Evolutionary conservation across 2,113 vertebrate genomes (phyloP), one percentile per base, ranked within the genome.

Genomic region (Hassar affinis): DNA sequence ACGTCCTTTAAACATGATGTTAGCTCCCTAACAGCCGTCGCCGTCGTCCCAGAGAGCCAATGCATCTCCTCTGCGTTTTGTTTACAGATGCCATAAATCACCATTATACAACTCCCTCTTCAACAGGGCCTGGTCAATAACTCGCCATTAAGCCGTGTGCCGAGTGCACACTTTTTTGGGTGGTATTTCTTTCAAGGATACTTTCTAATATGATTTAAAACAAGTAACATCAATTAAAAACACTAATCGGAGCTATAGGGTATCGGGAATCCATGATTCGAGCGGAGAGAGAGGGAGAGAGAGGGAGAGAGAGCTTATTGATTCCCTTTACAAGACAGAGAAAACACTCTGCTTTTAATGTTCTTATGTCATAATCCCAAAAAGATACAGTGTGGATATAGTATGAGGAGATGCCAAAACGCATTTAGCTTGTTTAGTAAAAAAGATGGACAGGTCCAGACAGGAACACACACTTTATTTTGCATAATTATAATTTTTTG

Each of bases 131-230:
- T 38, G 81, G 81, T 88, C 88, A 85, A 89, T 89, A 89, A 49
- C 54, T 54, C 20, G 42, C 85, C 88, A 87, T 89, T 86, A 89
- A 49, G 83, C 64, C 49, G 45, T 85, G 83, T 85, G 78, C 57
- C 27, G 66, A 35, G 11, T 45, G 9, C 27, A 62, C 69, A 78
- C 78, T 51, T 78, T 82, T 87, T 47, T 75, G 27, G 45, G 10
- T 42, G 35, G 59, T 68, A 81, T 57, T 83, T 84, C 80, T 79
- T 82, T 85, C 64, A 86, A 38, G 78, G 64, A 49, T 79, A 78
- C 83, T 88, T 77, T 71, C 84, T 71, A 81, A 84, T 62, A 81
- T 81, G 78, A 88, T 89, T 85, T 85, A 88, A 85, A 82, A 79
- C 86, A 62, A 78, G 59, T 85, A 79, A 85, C 66, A 78, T 81